phyloP scores from a whole-genome alignment of 2,113 vertebrate species.

The Rallus limicola region DNA sequence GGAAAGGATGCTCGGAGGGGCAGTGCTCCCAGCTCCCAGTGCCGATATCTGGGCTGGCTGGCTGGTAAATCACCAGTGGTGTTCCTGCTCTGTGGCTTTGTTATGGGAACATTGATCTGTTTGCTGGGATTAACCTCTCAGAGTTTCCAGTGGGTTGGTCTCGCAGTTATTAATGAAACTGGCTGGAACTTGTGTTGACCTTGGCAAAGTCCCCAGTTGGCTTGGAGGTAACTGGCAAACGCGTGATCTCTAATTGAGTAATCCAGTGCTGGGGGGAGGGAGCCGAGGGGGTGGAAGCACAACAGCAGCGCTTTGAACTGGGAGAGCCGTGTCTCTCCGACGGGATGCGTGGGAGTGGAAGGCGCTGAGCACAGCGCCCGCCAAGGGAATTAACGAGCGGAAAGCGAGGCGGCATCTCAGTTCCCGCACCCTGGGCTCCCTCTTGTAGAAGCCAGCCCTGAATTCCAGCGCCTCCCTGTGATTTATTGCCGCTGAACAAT shows the following conservation, averaged over 20 bases:
- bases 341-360: not conserved
- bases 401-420: not conserved
- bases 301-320: not conserved
- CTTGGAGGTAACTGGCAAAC: conserved; percentile 67
- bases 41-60: not conserved
- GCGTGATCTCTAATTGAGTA: conserved; percentile 63
- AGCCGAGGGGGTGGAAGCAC: not conserved
- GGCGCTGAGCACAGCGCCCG: not conserved
- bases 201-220: conserved; percentile 72
- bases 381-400: not conserved
- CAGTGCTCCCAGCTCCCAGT: not conserved
- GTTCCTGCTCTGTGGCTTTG: not conserved
- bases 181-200: conserved; percentile 70
- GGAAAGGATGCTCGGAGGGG: not conserved
- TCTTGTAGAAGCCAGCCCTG: not conserved
- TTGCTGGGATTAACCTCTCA: conserved; percentile 74
- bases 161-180: conserved; percentile 68
- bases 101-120: conserved; percentile 70
- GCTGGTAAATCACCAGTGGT: not conserved
- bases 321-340: not conserved
- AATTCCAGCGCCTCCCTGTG: not conserved
- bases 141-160: conserved; percentile 71
- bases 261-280: conserved; percentile 37
- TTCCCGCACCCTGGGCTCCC: not conserved
- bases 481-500: not conserved